These are phyloP conservation scores for Falco cherrug DNA, from an alignment of 2,797 vertebrate genomes.

Conservation along the genomic window DNA sequence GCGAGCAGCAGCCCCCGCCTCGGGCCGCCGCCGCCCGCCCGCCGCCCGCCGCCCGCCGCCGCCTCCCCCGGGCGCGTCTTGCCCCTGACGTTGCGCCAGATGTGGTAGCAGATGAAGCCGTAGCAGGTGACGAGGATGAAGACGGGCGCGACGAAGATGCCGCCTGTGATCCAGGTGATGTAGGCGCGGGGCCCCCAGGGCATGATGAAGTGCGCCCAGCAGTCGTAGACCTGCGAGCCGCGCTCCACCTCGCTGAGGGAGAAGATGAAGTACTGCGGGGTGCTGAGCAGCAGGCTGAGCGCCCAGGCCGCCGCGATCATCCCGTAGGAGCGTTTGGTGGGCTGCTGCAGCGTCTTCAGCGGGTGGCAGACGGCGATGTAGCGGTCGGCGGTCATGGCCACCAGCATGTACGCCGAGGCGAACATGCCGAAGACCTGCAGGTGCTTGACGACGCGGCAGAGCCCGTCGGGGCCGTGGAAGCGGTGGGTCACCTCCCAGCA, in stretches of 20 bases:
- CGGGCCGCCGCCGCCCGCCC: neutral
- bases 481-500: constrained; percentile 96
- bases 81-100: constrained; percentile 88
- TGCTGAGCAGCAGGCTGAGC: constrained; percentile 90
- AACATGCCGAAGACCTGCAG: constrained; percentile 97
- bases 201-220: constrained; percentile 92
- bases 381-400: constrained; percentile 96
- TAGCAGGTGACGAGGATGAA: constrained; percentile 87
- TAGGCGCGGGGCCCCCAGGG: constrained; percentile 91
- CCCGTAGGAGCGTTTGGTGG: constrained; percentile 87
- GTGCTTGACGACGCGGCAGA: constrained; percentile 95
- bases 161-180: constrained; percentile 93
- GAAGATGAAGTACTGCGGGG: constrained; percentile 94
- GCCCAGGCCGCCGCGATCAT: constrained; percentile 93
- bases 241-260: constrained; percentile 89
- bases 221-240: constrained; percentile 88
- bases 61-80: constrained; percentile 78
- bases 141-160: constrained; percentile 91
- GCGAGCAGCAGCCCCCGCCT: constrained; percentile 82
- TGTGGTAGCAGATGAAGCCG: constrained; percentile 92
- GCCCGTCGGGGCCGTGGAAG: constrained; percentile 91
- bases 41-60: neutral
- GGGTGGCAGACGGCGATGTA: constrained; percentile 98
- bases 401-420: constrained; percentile 96
- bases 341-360: constrained; percentile 92